Conservation (phyloP, 2,113 vertebrate species). For the Ailurus styani region DNA sequence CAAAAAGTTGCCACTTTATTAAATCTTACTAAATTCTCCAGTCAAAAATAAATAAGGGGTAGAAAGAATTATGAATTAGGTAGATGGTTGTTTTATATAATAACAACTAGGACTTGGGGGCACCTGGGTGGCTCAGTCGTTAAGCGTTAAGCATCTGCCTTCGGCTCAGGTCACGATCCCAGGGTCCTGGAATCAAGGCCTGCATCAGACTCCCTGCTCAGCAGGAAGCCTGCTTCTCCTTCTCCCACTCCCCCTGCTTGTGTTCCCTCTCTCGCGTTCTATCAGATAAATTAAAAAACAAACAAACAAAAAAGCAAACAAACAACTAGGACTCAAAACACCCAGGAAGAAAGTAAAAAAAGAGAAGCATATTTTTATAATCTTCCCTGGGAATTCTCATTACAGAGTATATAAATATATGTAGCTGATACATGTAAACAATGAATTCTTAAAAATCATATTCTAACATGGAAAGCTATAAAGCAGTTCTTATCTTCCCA, state of each 20-base stretch:
- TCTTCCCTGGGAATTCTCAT: not conserved
- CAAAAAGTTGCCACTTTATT: not conserved
- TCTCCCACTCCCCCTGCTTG: no score
- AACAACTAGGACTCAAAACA: not conserved
- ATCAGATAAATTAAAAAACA: no score
- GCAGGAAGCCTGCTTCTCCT: no score
- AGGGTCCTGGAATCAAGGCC: no score
- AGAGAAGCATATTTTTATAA: not conserved
- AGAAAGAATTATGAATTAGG: not conserved
- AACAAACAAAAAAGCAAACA: no score
- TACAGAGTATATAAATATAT: not conserved
- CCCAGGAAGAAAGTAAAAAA: not conserved
- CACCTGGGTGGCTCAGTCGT: no score
- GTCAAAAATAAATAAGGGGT: not conserved
- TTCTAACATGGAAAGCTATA: not conserved
- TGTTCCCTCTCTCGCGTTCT: no score
- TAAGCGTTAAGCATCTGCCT: no score
- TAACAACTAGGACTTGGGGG: not conserved
- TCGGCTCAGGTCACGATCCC: no score
- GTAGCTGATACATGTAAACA: not conserved
- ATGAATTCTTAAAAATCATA: not conserved
- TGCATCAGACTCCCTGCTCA: no score
- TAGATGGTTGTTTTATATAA: not conserved
- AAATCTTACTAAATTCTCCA: not conserved
- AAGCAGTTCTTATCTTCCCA: not conserved